Percentiles rank a stretch among this genome's conserved stretches.
phyloP scores from a whole-genome alignment of 2,797 vertebrate species.

The Paramormyrops hopkinsi region DNA sequence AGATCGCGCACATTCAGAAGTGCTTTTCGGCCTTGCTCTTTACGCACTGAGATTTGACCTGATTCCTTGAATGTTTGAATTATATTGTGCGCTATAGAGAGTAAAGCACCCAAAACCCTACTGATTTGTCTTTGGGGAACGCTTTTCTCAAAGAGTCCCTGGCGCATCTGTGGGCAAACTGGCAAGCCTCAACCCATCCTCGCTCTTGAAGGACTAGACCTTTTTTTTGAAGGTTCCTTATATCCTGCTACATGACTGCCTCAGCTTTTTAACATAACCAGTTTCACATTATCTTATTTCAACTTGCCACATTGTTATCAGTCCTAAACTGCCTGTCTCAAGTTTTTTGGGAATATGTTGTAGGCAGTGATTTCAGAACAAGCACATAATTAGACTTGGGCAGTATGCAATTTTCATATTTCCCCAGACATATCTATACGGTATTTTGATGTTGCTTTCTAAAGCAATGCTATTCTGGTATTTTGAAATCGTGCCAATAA shows the following conservation, averaged over 20 bases:
- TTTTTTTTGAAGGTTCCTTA: not conserved
- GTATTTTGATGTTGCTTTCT: not conserved
- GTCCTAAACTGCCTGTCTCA: not conserved
- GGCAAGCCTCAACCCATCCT: not conserved
- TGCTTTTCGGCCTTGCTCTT: not conserved
- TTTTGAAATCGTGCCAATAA: not conserved
- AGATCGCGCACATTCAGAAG: not conserved
- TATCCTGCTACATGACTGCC: not conserved
- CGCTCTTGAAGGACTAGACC: not conserved
- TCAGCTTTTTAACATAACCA: not conserved
- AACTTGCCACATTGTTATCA: not conserved
- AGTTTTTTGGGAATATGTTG: not conserved
- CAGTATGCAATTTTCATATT: not conserved
- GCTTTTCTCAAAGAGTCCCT: not conserved
- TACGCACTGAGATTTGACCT: not conserved
- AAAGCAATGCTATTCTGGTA: not conserved
- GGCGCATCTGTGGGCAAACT: not conserved
- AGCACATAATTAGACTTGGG: not conserved
- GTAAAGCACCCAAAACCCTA: not conserved
- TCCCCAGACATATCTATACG: not conserved
- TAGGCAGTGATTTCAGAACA: not conserved
- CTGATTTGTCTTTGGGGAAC: not conserved
- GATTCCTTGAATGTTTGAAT: not conserved
- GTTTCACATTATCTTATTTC: not conserved
- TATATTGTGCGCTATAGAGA: not conserved